Base-by-base conservation (phyloP, 2,113 vertebrate genomes). In the Gadus chalcogrammus region DNA sequence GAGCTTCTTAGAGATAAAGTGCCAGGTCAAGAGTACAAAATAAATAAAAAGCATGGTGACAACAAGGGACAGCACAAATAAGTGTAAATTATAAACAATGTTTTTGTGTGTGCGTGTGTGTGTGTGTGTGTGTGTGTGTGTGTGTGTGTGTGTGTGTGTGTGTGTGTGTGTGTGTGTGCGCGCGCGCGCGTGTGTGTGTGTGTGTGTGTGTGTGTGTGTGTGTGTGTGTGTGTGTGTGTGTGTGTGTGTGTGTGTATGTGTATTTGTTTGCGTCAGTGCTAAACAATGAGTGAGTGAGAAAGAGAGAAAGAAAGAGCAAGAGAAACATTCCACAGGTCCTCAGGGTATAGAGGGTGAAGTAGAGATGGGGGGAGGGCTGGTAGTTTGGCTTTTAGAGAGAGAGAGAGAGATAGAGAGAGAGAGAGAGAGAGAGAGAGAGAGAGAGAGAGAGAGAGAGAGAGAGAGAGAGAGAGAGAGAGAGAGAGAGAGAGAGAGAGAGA, bases 311-410 rank as follows among this genome's bases (percentile, higher is more conserved):
- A 58, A 13, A 58, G 55, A 58, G 55, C 22, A 20, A 61, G 60
- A 61, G 60, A 24, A 18, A 61, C 60, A 61, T 61, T 61, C 60
- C 60, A 61, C 60, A 61, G 60, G 60, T 61, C 60, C 60, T 22
- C 60, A 61, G 60, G 60, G 60, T 12, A 61, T 12, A 61, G 60
- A 61, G 60, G 60, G 60, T 24, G 60, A 61, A 58, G 55, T n/a
- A 16, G 17, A 58, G 55, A 3, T 5, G 1, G 55, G 16, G 15
- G 16, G 55, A 6, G 15, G 12, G 55, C 4, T 31, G 31, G 31
- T 31, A 31, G 31, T 31, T 6, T 31, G 31, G 31, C 31, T 31
- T 4, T 31, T 31, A n/a, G 16, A n/a, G 16, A 58, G 55, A 58
- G 55, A 3, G 60, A 12, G 60, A 61, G 60, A 22, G 60, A 17